phyloP scores from a whole-genome alignment of 2,113 vertebrate genomes.

The Morone chrysops region DNA sequence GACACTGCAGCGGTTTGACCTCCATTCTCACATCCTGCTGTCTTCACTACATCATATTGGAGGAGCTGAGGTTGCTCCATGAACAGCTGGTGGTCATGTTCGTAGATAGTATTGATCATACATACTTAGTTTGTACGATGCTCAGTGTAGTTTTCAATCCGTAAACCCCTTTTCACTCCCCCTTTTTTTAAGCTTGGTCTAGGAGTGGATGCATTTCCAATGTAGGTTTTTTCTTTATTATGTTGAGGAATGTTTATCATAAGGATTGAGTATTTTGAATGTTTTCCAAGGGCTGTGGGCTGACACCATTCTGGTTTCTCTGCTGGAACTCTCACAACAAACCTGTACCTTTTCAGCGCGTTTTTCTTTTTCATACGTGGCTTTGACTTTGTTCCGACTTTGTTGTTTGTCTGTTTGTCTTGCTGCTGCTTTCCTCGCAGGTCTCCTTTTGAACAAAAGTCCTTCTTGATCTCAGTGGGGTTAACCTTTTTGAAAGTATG shows the following conservation, averaged over 20 bases:
- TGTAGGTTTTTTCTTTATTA: not conserved
- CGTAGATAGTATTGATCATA: not conserved
- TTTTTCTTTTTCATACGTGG: too few relatives aligned
- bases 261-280: not conserved
- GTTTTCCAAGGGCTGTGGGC: too few relatives aligned
- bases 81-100: not conserved
- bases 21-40: not conserved
- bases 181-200: not conserved
- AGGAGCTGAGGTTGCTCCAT: not conserved
- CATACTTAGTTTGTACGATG: not conserved
- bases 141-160: not conserved
- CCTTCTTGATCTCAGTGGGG: not conserved
- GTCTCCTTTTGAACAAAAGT: not conserved
- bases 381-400: not conserved
- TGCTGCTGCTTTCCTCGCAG: not conserved
- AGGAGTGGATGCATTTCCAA: not conserved
- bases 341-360: not conserved
- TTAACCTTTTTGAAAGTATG: not conserved
- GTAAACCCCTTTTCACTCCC: not conserved
- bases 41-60: not conserved
- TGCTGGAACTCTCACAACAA: not conserved
- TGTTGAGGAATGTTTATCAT: not conserved
- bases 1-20: conserved; percentile 34
- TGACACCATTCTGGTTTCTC: not conserved
- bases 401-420: not conserved